Base-by-base conservation (phyloP, 2,113 vertebrate species). In the Orycteropus afer region DNA sequence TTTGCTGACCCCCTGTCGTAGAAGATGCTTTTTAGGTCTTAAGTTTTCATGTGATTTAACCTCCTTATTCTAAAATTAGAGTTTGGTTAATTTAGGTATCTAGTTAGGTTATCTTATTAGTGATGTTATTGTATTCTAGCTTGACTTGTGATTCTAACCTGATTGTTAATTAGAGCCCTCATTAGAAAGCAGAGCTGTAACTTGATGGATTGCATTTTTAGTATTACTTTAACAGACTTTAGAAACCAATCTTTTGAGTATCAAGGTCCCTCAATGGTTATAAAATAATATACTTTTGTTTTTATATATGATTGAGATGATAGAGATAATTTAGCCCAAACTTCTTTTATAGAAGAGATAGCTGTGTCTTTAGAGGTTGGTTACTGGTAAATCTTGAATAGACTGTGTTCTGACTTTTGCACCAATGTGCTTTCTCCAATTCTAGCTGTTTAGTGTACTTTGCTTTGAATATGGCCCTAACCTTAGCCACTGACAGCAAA, bases 271-370 rank as follows among this genome's bases (percentile, higher is more conserved):
- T 93, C 18, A 65, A 49, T 90, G 32, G n/a, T 73, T 65, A 34
- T 83, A 67, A 92, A 83, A 23, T 92, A 84, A 82, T 77, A 80
- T 34, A 37, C 47, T 90, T 78, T 85, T 88, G 59, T 67, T 89
- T 94, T 92, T 49, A n/a, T 67, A 92, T 79, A 80, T 95, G 67
- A 69, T 86, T 55, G 32, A 61, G 74, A 53, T 73, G 18, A 57
- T 89, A 78, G 34, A 94, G 22, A 63, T 55, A 8, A 93, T 91
- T 91, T 95, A 87, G 49, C 86, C 20, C 23, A 96, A 25, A 76
- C 20, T 84, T 34, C 13, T 89, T 81, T 90, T 73, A 67, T 42
- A 69, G 37, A 23, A 69, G 80, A 81, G 81, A 45, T 76, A 11
- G 14, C 17, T 89, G 10, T 57, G 51, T 29, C 18, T 89, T 77